Base-by-base conservation (phyloP, 2,888 invertebrate genomes). In the Synanthedon tipuliformis region DNA sequence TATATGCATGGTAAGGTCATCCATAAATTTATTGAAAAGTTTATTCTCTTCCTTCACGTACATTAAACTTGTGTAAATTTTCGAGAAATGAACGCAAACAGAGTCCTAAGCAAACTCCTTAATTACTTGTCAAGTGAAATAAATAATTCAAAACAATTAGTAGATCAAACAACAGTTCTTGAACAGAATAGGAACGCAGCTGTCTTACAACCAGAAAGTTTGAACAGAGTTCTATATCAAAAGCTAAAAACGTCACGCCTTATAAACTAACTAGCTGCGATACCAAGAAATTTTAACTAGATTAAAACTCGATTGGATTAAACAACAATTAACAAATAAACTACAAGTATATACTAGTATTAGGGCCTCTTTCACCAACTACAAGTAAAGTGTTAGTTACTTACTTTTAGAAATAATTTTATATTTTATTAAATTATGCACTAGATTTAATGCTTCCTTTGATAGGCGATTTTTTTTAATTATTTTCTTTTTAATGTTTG, bases 121-220 rank as follows among this genome's bases (percentile, higher is more conserved):
- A 78, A 76, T 76, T 76, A 78, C 73, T 75, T 75, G 68, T 73
- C 70, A 73, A 76, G 71, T 72, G 67, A 75, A 75, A 78, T 79
- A 75, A 78, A 75, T 78, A 74, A 78, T 78, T 78, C 75, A 72
- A 74, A 74, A 78, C 75, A 79, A 75, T 78, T 73, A 72, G 68
- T 61, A 66, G 68, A 71, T 73, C 66, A 70, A 73, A 73, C 70
- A 70, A 71, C 62, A 60, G 60, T 53, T 59, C 49, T 34, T 8
- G 56, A 54, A 64, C 60, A 58, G 62, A 64, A 64, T 63, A 64
- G 64, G 62, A 61, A 66, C 60, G 61, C 57, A 61, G 61, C 55
- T 65, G 60, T 61, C 52, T 55, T 52, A 54, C 45, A 49, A 49
- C 16, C 16, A 23, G 16, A 49, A 49, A 49, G 49, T 49, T 49